Base-by-base conservation (phyloP, 92 coral and sea anemone species). In the Palythoa grandis region DNA sequence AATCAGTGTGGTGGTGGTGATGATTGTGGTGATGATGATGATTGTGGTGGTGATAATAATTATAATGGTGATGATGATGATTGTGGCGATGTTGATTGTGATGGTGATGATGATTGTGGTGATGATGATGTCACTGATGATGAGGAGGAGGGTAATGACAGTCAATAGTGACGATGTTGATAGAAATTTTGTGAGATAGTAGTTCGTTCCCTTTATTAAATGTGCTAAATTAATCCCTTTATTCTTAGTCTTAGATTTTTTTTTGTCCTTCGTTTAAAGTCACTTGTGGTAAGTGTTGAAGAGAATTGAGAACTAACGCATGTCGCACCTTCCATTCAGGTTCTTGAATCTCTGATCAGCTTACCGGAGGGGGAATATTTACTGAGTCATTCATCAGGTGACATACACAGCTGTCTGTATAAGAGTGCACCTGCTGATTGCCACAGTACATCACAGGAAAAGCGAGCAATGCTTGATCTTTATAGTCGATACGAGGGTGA, bases 361-460 rank as follows among this genome's bases (percentile, higher is more conserved):
- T 79, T 95, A 29, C 84, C 88, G 16, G 77, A 85, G n/a, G 93
- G 88, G 65, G 86, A 43, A 70, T 95, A 66, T 76, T 56, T 95
- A 15, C 68, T 94, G 23, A 92, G 91, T 50, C 98, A 95, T 61
- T 89, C 91, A 16, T 74, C 93, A 0, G 86, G 86, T 12, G 98
- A 95, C 53, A 90, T 95, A 47, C 98, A 95, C 72, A 87, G 89
- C 50, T 95, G 98, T 80, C 70, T 95, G 90, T 95, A 94, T 82
- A 93, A 85, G 77, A 56, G 76, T 39, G 82, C 83, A 43, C 76
- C 83, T 11, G 47, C 35, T n/a, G 84, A 70, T 50, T 78, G 60
- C 17, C 72, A 50, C 48, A 78, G 52, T 22, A 63, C 86, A 37
- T 60, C 82, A 71, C 75, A 69, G 38, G 94, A 70, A 80, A 89